A percentile compares a stretch with the other conserved stretches of the same genome.
Evolutionary conservation across 2,888 invertebrate species (phyloP).

Genomic region (Hylaea fasciaria): DNA sequence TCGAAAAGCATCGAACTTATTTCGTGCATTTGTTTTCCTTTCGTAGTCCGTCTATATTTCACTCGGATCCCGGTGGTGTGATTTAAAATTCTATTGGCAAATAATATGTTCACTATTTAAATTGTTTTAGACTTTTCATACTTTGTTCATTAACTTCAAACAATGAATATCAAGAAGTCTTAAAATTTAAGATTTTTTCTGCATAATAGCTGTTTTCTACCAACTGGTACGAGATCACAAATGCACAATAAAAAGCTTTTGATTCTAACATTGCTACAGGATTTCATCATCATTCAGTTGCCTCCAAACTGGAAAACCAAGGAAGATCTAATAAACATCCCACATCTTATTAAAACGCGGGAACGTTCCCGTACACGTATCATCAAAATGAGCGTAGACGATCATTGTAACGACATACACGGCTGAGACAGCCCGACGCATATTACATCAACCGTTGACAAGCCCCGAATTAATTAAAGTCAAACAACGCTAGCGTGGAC

Average conservation of each 20-base stretch:
- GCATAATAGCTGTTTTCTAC: too few relatives aligned
- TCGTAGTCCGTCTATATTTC: slow-evolving; percentile 55
- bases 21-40: slow-evolving; percentile 73
- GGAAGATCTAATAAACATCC: slow-evolving; percentile 21
- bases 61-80: slow-evolving; percentile 48
- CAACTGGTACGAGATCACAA: too few relatives aligned
- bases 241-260: too few relatives aligned
- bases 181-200: too few relatives aligned
- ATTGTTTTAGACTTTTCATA: slow-evolving; percentile 2
- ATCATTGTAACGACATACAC: slow-evolving; percentile 74
- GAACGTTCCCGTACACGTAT: slow-evolving; percentile 34
- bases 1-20: slow-evolving; percentile 75
- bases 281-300: slow-evolving; percentile 1
- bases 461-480: slow-evolving; percentile 82
- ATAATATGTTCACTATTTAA: slow-evolving; percentile 5
- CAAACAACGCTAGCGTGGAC: slow-evolving; percentile 66
- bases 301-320: slow-evolving; percentile 9
- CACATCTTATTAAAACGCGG: slow-evolving; percentile 34
- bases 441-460: slow-evolving; percentile 80
- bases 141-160: too few relatives aligned
- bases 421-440: slow-evolving; percentile 69
- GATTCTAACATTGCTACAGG: too few relatives aligned
- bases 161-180: too few relatives aligned
- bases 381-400: slow-evolving; percentile 65
- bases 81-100: slow-evolving; percentile 38